Conservation (phyloP, 2,797 vertebrate species). For the Cryptoblepharus egeriae region DNA sequence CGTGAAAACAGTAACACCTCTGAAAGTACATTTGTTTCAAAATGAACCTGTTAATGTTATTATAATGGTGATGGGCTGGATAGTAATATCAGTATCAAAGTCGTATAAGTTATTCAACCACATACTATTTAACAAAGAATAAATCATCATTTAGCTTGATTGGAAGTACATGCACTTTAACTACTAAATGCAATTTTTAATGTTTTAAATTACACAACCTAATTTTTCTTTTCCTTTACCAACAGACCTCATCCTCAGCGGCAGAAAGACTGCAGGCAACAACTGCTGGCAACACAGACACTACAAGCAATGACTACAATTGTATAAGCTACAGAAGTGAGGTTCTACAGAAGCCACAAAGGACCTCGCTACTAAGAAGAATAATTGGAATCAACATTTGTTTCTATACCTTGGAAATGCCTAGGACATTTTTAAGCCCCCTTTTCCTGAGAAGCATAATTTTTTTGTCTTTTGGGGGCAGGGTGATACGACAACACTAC, state of each 20-base stretch:
- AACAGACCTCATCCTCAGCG: not conserved
- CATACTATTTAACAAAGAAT: not conserved
- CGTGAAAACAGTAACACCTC: not conserved
- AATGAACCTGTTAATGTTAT: not conserved
- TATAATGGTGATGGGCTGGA: not conserved
- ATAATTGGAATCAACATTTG: not conserved
- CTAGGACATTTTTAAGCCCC: too few species aligned
- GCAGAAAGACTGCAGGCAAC: not conserved
- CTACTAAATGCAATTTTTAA: too few species aligned
- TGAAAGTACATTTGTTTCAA: not conserved
- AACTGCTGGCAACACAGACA: not conserved
- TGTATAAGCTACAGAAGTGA: too few species aligned
- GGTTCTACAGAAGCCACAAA: not conserved
- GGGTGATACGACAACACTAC: not conserved
- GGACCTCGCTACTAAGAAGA: not conserved
- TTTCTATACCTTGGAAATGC: not conserved
- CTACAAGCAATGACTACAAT: not conserved
- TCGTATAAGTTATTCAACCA: not conserved
- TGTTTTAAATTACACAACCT: not conserved
- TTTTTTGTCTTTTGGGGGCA: not conserved
- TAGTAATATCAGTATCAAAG: not conserved
- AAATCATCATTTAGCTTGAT: not conserved
- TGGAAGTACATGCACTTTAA: not conserved
- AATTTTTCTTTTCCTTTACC: not conserved
- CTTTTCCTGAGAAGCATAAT: not conserved